Evolutionary conservation across 2,797 vertebrate genomes (phyloP).

Genomic region (Varecia variegata): DNA sequence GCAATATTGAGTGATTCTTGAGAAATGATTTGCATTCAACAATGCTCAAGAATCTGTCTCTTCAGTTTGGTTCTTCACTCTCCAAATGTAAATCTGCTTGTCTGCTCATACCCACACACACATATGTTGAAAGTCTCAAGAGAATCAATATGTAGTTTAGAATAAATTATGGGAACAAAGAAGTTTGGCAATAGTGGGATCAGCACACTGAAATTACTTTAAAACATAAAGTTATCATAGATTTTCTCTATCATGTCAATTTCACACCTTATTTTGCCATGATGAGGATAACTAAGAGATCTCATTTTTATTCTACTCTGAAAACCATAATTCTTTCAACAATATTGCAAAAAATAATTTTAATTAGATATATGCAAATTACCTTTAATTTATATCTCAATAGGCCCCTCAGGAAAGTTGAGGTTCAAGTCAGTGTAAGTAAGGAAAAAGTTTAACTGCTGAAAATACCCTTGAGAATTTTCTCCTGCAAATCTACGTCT

Average conservation of each 20-base stretch:
- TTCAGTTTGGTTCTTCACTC: constrained; percentile 7
- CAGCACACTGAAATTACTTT: constrained; percentile 5
- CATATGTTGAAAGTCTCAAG: constrained; percentile 27
- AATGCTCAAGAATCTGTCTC: constrained; percentile 82
- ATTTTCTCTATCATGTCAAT: neutral
- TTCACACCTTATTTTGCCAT: constrained; percentile 43
- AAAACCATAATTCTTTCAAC: constrained; percentile 41
- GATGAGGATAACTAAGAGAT: constrained; percentile 36
- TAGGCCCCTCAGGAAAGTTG: neutral
- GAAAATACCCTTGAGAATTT: neutral
- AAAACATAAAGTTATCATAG: neutral
- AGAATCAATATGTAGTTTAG: neutral
- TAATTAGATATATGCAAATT: constrained; percentile 9
- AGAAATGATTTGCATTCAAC: constrained; percentile 83
- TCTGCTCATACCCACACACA: neutral
- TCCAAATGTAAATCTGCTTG: neutral
- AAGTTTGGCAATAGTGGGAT: neutral
- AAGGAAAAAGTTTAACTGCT: neutral
- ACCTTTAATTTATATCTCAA: neutral
- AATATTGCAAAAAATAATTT: neutral
- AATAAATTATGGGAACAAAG: constrained; percentile 8
- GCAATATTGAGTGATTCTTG: constrained; percentile 47
- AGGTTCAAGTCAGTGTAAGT: neutral
- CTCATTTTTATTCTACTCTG: neutral
- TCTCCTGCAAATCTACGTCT: neutral